Evolutionary conservation across 2,113 vertebrate species (phyloP).

Genomic region (Emydocephalus ijimae): DNA sequence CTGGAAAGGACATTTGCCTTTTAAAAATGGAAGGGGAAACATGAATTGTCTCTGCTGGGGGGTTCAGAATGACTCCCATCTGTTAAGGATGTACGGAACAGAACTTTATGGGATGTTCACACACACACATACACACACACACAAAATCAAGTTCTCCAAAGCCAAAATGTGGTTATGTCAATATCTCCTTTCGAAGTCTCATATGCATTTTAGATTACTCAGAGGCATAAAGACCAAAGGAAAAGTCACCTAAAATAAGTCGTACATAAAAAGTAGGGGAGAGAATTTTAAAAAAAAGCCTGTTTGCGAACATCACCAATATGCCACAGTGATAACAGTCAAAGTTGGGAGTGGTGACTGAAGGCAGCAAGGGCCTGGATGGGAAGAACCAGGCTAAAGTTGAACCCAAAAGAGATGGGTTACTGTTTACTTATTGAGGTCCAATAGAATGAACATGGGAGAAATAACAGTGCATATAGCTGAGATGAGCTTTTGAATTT

Average conservation of each 20-base stretch:
- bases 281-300: neutral
- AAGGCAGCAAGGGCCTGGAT: neutral
- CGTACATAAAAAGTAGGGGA: neutral
- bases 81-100: conserved; percentile 7
- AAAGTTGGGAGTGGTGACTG: neutral
- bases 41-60: conserved; percentile 20
- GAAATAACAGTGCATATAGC: conserved; percentile 15
- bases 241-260: neutral
- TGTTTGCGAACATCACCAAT: neutral
- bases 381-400: neutral
- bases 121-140: neutral
- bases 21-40: conserved; percentile 48
- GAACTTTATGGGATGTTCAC: neutral
- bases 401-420: neutral
- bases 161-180: neutral
- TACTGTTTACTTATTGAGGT: neutral
- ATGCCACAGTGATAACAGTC: neutral
- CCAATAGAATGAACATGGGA: neutral
- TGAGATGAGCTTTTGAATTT: neutral
- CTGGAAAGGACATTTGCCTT: conserved; percentile 46
- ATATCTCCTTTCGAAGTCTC: neutral
- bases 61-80: conserved; percentile 28
- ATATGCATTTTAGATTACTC: neutral
- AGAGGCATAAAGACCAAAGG: neutral
- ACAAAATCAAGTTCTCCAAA: neutral